Conservation (phyloP, 2,797 vertebrate genomes). For the Betta splendens region DNA sequence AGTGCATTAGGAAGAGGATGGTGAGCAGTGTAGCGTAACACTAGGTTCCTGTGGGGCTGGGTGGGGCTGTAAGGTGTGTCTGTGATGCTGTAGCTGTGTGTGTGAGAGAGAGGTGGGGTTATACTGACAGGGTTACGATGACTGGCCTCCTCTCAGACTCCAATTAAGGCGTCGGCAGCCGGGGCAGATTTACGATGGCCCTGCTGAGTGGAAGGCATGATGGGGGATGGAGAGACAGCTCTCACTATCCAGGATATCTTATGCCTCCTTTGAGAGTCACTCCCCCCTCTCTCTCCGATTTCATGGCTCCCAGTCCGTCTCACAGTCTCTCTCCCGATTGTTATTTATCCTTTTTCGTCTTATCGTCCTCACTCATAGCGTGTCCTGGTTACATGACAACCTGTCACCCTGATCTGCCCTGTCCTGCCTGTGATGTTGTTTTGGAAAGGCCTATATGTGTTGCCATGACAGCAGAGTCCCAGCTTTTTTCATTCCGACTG, state of each 20-base stretch:
- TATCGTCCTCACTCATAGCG: conserved; percentile 18
- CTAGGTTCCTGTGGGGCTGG: conserved; percentile 39
- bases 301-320: conserved; percentile 47
- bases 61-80: conserved; percentile 47
- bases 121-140: conserved; percentile 53
- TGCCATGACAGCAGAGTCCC: conserved; percentile 47
- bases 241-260: conserved; percentile 59
- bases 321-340: conserved; percentile 37
- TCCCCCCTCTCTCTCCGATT: conserved; percentile 45
- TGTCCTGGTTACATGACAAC: conserved; percentile 10
- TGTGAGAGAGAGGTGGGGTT: conserved; percentile 30
- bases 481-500: conserved; percentile 43
- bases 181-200: conserved; percentile 66
- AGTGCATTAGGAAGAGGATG: conserved; percentile 46
- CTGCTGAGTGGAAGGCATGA: conserved; percentile 47
- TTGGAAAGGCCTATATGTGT: conserved; percentile 57
- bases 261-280: conserved; percentile 59
- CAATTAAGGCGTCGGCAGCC: conserved; percentile 61
- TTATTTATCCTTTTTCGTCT: conserved; percentile 25
- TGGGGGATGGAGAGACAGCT: conserved; percentile 60
- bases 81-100: conserved; percentile 25
- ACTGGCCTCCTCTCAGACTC: conserved; percentile 45
- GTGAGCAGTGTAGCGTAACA: conserved; percentile 38
- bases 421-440: conserved; percentile 43
- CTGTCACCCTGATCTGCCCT: conserved; percentile 28